These are phyloP conservation scores for Xanthorhoe spadicearia DNA, from an alignment of 2,888 invertebrate species.

Conservation along the genomic window DNA sequence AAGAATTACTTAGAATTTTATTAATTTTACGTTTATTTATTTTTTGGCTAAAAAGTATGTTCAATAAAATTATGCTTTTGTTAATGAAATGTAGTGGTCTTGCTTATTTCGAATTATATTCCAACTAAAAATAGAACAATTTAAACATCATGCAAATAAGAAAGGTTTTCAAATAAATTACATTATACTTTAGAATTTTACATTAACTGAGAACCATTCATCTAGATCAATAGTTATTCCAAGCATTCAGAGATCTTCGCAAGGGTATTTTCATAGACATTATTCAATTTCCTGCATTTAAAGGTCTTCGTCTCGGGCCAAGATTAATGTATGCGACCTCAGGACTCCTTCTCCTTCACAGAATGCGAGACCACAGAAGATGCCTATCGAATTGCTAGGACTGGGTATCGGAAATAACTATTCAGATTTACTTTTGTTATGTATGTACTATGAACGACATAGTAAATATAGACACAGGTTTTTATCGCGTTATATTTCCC, in stretches of 20 bases:
- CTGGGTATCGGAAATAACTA: conserved; percentile 23
- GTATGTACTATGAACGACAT: too few relatives aligned
- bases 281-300: conserved; percentile 32
- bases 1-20: too few relatives aligned
- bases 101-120: neutral
- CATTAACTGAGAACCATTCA: neutral
- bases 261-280: conserved; percentile 12
- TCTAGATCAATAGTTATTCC: conserved; percentile 6
- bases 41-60: too few relatives aligned
- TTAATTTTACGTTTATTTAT: too few relatives aligned
- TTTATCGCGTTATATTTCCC: too few relatives aligned
- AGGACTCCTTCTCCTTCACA: conserved; percentile 52
- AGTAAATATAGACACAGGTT: too few relatives aligned
- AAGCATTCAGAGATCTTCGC: conserved; percentile 4
- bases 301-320: conserved; percentile 19
- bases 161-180: too few relatives aligned
- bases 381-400: conserved; percentile 61
- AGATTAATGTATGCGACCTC: conserved; percentile 38
- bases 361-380: conserved; percentile 63
- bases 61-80: too few relatives aligned
- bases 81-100: too few relatives aligned
- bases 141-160: too few relatives aligned
- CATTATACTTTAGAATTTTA: neutral
- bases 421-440: neutral
- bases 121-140: too few relatives aligned